Evolutionary conservation across 2,888 invertebrate species (phyloP).

Genomic region (Acronicta aceris): DNA sequence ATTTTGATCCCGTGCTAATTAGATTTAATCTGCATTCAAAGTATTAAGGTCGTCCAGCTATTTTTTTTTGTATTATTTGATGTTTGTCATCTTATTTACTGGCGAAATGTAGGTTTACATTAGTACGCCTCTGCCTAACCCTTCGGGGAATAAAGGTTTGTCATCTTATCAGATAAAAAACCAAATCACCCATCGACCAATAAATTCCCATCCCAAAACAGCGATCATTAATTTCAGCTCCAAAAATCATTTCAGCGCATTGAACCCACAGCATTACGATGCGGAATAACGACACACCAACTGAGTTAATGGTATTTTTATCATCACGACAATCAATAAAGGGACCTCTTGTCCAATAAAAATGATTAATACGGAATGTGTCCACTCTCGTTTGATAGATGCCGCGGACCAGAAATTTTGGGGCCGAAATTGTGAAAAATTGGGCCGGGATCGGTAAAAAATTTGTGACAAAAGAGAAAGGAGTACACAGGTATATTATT

Average conservation of each 20-base stretch:
- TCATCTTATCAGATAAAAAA: conserved; percentile 1
- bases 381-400: conserved; percentile 75
- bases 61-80: too few species aligned
- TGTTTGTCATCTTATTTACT: too few species aligned
- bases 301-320: conserved; percentile 77
- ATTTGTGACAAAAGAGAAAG: conserved; percentile 24
- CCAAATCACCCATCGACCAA: conserved; percentile 36
- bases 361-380: conserved; percentile 79
- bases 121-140: too few species aligned
- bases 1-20: too few species aligned
- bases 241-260: conserved; percentile 45
- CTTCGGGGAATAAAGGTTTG: too few species aligned
- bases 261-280: conserved; percentile 53
- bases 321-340: conserved; percentile 79
- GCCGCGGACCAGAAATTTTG: conserved; percentile 50
- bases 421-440: conserved; percentile 47
- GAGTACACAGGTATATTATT: conserved; percentile 16
- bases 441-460: conserved; percentile 36
- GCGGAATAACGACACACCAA: conserved; percentile 56
- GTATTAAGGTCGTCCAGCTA: too few species aligned
- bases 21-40: too few species aligned
- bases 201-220: conserved; percentile 32
- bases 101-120: too few species aligned
- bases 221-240: conserved; percentile 46
- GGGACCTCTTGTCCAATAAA: conserved; percentile 76